Conservation (phyloP, 2,888 invertebrate species). For the Morpho achilles region DNA sequence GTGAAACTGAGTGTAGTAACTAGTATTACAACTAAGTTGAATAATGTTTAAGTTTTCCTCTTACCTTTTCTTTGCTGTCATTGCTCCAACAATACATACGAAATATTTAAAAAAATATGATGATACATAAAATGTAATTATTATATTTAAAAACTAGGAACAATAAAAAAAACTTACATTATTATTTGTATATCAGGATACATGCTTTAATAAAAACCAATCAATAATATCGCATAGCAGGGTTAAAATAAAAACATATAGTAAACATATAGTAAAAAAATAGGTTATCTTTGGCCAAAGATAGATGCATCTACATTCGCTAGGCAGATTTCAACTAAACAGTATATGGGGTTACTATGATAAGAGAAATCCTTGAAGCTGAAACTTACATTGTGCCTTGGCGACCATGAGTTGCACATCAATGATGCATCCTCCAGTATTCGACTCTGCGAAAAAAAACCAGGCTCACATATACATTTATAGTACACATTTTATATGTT, state of each 20-base stretch:
- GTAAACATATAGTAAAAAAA: neutral
- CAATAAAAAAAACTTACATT: neutral
- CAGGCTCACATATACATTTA: neutral
- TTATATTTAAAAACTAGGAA: too few relatives aligned
- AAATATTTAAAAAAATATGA: too few relatives aligned
- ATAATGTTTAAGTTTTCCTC: too few relatives aligned
- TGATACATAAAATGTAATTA: too few relatives aligned
- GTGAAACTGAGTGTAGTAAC: too few relatives aligned
- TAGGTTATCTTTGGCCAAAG: slow-evolving; percentile 64
- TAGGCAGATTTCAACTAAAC: slow-evolving; percentile 30
- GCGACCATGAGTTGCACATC: slow-evolving; percentile 95
- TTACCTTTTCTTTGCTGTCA: too few relatives aligned
- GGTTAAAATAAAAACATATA: neutral
- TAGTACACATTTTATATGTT: neutral
- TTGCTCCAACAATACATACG: too few relatives aligned
- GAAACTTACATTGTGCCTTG: slow-evolving; percentile 91
- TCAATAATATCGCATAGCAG: slow-evolving; percentile 23
- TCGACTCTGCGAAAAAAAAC: slow-evolving; percentile 87
- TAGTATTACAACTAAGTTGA: too few relatives aligned
- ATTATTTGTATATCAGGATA: neutral
- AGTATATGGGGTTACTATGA: slow-evolving; percentile 1
- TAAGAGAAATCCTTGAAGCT: slow-evolving; percentile 9
- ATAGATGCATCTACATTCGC: slow-evolving; percentile 53
- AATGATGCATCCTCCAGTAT: slow-evolving; percentile 93
- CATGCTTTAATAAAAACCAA: slow-evolving; percentile 9